Conservation (phyloP, 2,113 vertebrate genomes). For the Misgurnus anguillicaudatus region DNA sequence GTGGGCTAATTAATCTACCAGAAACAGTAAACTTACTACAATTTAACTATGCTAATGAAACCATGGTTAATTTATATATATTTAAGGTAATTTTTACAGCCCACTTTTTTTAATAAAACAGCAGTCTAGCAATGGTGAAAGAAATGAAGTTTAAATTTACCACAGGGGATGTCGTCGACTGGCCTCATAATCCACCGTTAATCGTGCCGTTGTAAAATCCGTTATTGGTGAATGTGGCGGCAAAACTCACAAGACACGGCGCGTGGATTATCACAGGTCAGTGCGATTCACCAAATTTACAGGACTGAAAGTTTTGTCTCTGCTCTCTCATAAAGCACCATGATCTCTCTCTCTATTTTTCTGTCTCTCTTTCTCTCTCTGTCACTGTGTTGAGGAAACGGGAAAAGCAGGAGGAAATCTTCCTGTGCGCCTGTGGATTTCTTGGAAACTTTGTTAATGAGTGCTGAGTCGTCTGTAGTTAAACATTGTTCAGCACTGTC, state of each 20-base stretch:
- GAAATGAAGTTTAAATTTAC: background rate
- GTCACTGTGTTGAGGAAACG: slow-evolving; percentile 12
- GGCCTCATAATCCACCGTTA: background rate
- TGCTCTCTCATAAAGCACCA: background rate
- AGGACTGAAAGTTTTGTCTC: background rate
- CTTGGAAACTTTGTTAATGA: slow-evolving; percentile 29
- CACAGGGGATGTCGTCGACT: background rate
- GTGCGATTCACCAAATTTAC: background rate
- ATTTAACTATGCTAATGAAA: too few species aligned
- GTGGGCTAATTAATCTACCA: too few species aligned
- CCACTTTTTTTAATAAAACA: background rate
- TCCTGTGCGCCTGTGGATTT: background rate
- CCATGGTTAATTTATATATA: too few species aligned
- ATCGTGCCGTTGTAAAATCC: background rate
- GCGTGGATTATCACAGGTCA: background rate
- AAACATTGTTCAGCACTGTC: slow-evolving; percentile 12
- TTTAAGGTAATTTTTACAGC: too few species aligned
- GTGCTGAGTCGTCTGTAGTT: slow-evolving; percentile 13
- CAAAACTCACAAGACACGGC: slow-evolving; percentile 2
- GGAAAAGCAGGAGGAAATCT: slow-evolving; percentile 15
- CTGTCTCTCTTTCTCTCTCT: slow-evolving; percentile 3
- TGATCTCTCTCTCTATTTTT: background rate
- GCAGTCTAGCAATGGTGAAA: background rate
- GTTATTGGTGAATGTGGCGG: background rate
- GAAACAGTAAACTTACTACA: too few species aligned